A percentile compares a stretch with the other conserved stretches of the same genome.
Evolutionary conservation across 2,797 vertebrate species (phyloP).

Genomic region (Trematomus bernacchii): DNA sequence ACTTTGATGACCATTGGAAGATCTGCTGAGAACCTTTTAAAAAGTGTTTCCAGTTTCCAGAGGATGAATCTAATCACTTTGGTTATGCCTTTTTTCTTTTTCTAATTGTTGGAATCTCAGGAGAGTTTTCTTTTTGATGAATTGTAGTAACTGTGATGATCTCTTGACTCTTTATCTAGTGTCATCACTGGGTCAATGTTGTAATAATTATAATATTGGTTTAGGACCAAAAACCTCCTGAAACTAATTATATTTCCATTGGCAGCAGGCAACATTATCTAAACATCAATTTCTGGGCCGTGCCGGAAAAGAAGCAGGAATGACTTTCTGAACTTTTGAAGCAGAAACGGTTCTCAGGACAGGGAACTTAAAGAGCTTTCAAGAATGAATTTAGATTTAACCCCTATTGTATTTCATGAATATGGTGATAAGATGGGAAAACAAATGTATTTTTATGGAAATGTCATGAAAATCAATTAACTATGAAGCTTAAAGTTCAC

Average conservation of each 20-base stretch:
- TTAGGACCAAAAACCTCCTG: not conserved
- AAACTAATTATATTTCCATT: not conserved
- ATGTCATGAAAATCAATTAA: slow-evolving; percentile 65
- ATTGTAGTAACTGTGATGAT: no score
- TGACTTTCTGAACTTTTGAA: slow-evolving; percentile 22
- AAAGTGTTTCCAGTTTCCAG: no score
- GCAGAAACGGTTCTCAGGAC: not conserved
- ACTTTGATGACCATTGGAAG: no score
- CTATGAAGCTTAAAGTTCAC: slow-evolving; percentile 47
- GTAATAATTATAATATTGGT: not conserved
- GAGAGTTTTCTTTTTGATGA: no score
- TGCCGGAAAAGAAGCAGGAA: not conserved
- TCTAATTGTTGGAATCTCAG: no score
- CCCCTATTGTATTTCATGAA: slow-evolving; percentile 12
- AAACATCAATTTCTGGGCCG: not conserved
- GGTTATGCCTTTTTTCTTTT: no score
- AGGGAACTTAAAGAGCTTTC: slow-evolving; percentile 5
- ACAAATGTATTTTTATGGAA: slow-evolving; percentile 33
- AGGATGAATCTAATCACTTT: no score
- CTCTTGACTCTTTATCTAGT: not conserved
- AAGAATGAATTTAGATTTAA: slow-evolving; percentile 2
- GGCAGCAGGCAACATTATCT: not conserved
- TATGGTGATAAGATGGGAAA: slow-evolving; percentile 27
- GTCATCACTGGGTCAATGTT: not conserved
- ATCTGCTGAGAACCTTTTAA: no score